Base-by-base conservation (phyloP, 1,140 invertebrate species). In the Acromyrmex heyeri region DNA sequence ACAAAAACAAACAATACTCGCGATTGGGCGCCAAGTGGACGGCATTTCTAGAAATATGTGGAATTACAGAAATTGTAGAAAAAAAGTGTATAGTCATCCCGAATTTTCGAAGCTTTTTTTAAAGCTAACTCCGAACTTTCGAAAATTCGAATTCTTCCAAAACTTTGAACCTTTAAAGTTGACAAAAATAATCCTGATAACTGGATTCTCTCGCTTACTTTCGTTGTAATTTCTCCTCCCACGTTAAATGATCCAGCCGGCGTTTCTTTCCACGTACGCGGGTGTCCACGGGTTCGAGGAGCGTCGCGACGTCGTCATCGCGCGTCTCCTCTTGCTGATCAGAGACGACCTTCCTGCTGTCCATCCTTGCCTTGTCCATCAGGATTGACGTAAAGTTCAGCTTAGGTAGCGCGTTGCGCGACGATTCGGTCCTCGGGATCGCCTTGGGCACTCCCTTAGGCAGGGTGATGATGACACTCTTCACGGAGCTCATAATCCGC, bases 161-260 rank as follows among this genome's bases (percentile, higher is more conserved):
- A 44, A 12, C 8, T 44, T 12, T 10, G 38, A 10, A 44, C 0
- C 2, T 10, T 44, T 44, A 44, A 44, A 44, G 10, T 44, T 44
- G 38, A 3, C 38, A 44, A 44, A 44, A 44, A 7, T 44, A 16
- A 50, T 50, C 1, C 48, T 57, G 30, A 34, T 7, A 34, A 64
- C 3, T n/a, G 30, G 18, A 38, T 10, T 44, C 21, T 53, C 21
- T 53, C 30, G 96, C 97, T 96, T 95, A 98, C 97, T 98, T 98
- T 93, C 97, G 95, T 93, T 97, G 97, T 83, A 98, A 95, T 93
- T 98, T 98, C 94, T 98, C 97, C 93, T 98, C 97, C 97, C 97
- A 97, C 38, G 97, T 96, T 3, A 98, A 93, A 94, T 98, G 97
- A 94, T 98, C 97, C 83, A 98, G 94, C 24, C 97, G 95, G 55